Base-by-base conservation (phyloP, 2,113 vertebrate genomes). In the Heterocephalus glaber region DNA sequence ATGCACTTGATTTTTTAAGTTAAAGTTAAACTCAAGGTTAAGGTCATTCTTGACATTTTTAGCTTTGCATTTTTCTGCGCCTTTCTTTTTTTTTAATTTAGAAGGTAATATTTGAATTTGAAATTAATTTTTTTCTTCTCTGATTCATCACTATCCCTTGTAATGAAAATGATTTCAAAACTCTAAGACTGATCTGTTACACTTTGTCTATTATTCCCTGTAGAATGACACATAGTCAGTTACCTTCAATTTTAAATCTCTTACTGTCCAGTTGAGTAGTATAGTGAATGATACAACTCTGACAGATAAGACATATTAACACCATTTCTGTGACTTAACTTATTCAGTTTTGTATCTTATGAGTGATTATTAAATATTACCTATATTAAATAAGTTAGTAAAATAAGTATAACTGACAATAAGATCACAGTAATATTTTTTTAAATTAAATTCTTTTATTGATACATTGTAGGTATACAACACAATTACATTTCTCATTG, bases 131-230 rank as follows among this genome's bases (percentile, higher is more conserved):
- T 87, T 96, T 92, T 92, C 63, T 86, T 82, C 3, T 70, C 30
- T 81, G 26, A 52, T 38, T 95, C 61, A 80, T 80, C 20, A 47
- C 1, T 80, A 44, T 70, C n/a, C 13, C 6, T 19, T 83, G 60
- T 96, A 89, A 68, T 86, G 16, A 95, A 63, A 90, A 41, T 89
- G 79, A 41, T 90, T 90, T 82, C 89, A 66, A 84, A 13, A 89
- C 35, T 74, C 0, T 58, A 80, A 95, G 49, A 90, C 3, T 91
- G 33, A 89, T 60, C 8, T 47, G 2, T 30, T 84, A 9, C 63
- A 74, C 8, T 77, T 94, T 96, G 30, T 74, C 38, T 63, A 83
- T 35, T 90, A 87, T 83, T 96, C 60, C 66, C 61, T 77, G 0
- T 60, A 91, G 63, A 52, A 94, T 1, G 8, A 58, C 38, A 83